These are phyloP conservation scores for Thelaira solivaga DNA, from an alignment of 2,888 invertebrate genomes.

Conservation along the genomic window DNA sequence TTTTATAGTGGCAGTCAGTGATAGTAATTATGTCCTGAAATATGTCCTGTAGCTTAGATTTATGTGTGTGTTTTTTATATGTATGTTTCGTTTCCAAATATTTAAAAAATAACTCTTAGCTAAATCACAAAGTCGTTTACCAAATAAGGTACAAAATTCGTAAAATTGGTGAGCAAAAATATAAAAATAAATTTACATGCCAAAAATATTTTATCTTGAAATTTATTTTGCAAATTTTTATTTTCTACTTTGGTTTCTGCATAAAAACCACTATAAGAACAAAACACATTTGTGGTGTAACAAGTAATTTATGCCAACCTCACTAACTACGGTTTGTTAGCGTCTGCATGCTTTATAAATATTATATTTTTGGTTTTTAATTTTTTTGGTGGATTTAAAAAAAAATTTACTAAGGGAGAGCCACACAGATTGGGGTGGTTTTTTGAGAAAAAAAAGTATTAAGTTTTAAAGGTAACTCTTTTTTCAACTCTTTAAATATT, in stretches of 20 bases:
- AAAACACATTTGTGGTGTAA: not conserved
- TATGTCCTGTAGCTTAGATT: too few relatives aligned
- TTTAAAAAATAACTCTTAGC: slow-evolving; percentile 32
- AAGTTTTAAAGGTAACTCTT: too few relatives aligned
- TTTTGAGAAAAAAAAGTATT: too few relatives aligned
- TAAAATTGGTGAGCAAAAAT: not conserved
- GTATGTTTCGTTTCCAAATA: not conserved
- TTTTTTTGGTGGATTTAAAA: too few relatives aligned
- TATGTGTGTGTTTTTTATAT: too few relatives aligned
- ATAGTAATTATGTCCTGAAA: too few relatives aligned
- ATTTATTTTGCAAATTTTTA: too few relatives aligned
- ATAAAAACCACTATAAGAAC: not conserved
- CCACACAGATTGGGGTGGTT: too few relatives aligned
- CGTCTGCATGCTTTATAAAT: not conserved
- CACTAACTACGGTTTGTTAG: not conserved
- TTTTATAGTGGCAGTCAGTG: too few relatives aligned
- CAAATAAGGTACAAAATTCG: slow-evolving; percentile 5
- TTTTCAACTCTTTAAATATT: too few relatives aligned
- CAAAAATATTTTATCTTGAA: slow-evolving; percentile 41
- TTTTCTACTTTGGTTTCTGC: slow-evolving; percentile 41
- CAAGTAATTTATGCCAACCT: not conserved
- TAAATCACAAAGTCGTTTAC: slow-evolving; percentile 53
- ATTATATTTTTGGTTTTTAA: too few relatives aligned
- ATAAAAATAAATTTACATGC: slow-evolving; percentile 44
- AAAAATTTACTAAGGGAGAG: too few relatives aligned